Conservation (phyloP, 1,140 invertebrate genomes). For the Argopecten irradians region DNA sequence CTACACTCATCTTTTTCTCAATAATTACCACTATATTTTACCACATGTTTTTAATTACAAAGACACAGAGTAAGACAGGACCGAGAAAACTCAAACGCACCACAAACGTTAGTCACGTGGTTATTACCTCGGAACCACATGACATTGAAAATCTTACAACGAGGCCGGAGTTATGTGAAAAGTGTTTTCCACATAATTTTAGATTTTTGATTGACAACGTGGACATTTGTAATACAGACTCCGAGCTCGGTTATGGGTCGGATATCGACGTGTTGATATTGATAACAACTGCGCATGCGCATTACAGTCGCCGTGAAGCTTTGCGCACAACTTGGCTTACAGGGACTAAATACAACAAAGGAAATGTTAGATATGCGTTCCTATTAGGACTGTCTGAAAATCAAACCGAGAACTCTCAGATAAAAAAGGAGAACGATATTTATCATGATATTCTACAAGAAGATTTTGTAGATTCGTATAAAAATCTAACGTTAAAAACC, state of each 20-base stretch:
- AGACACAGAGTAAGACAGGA: background rate
- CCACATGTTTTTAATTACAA: background rate
- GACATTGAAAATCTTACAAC: background rate
- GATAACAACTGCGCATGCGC: constrained; percentile 33
- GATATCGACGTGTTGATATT: constrained; percentile 42
- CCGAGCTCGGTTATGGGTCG: background rate
- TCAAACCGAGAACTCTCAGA: background rate
- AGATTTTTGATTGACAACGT: constrained; percentile 37
- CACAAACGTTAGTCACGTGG: background rate
- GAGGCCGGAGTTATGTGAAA: background rate
- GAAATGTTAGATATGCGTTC: constrained; percentile 51
- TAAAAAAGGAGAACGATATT: constrained; percentile 79
- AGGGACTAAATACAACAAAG: constrained; percentile 50
- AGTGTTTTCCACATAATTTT: constrained; percentile 37
- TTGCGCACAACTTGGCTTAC: constrained; percentile 60
- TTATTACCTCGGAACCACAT: background rate
- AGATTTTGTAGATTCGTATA: constrained; percentile 87
- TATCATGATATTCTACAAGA: constrained; percentile 87
- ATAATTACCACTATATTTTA: background rate
- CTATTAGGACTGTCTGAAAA: constrained; percentile 42
- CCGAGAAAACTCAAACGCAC: background rate
- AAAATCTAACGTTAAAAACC: constrained; percentile 91
- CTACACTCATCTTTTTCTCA: background rate
- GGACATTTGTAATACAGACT: constrained; percentile 5
- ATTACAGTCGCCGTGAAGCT: constrained; percentile 34